Evolutionary conservation across 2,888 invertebrate species (phyloP).

Genomic region (Melinaea menophilus): DNA sequence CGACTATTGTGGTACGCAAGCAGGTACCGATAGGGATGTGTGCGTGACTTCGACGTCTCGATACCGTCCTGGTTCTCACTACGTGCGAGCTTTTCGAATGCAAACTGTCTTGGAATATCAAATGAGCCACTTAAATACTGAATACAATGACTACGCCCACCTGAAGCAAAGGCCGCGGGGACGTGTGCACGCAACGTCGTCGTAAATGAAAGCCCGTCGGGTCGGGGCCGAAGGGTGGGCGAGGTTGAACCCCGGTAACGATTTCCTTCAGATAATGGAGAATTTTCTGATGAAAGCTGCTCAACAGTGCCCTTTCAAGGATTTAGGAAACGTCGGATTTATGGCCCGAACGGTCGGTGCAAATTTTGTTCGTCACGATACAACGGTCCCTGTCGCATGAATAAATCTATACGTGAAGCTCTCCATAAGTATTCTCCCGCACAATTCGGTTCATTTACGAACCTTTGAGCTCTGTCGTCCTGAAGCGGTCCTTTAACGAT

Average conservation of each 20-base stretch:
- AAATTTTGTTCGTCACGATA: constrained; percentile 64
- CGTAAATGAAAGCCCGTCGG: constrained; percentile 70
- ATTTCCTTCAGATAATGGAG: constrained; percentile 76
- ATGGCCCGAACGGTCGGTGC: constrained; percentile 58
- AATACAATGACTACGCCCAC: constrained; percentile 74
- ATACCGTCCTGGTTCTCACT: constrained; percentile 52
- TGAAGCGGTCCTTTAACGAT: constrained; percentile 49
- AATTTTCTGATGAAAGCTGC: constrained; percentile 75
- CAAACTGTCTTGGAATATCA: constrained; percentile 76
- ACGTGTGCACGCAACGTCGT: constrained; percentile 73
- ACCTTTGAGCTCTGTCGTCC: constrained; percentile 27
- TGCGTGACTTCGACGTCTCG: constrained; percentile 55
- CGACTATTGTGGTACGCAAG: constrained; percentile 37
- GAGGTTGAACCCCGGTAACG: constrained; percentile 72
- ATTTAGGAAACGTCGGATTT: constrained; percentile 68
- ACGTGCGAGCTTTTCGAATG: constrained; percentile 70
- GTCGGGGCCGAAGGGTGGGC: constrained; percentile 63
- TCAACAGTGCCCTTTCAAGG: constrained; percentile 68
- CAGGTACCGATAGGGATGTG: constrained; percentile 33
- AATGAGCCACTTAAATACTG: constrained; percentile 77
- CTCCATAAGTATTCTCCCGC: constrained; percentile 44
- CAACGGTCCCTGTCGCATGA: constrained; percentile 55
- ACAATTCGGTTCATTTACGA: constrained; percentile 35
- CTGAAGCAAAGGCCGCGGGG: constrained; percentile 70
- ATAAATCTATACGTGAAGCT: constrained; percentile 48